Conservation (phyloP, 2,888 invertebrate genomes). For the Latheticus oryzae region DNA sequence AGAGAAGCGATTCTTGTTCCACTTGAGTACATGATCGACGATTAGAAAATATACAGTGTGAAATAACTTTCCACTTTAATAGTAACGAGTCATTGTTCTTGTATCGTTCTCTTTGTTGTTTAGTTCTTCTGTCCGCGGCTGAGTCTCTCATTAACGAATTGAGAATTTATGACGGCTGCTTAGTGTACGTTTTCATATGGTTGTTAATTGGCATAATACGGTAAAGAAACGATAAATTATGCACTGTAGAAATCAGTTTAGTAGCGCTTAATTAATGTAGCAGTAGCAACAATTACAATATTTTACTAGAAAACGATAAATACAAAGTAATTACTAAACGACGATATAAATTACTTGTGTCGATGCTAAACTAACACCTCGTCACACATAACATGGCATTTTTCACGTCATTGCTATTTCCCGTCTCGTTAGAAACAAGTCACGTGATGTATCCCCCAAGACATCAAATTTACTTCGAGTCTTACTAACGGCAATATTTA, state of each 20-base stretch:
- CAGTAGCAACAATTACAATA: conserved; percentile 32
- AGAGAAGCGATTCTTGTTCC: conserved; percentile 56
- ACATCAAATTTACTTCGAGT: too few relatives aligned
- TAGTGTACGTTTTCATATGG: conserved; percentile 31
- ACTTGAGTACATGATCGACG: conserved; percentile 58
- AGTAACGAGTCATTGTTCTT: conserved; percentile 41
- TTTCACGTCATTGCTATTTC: conserved; percentile 2
- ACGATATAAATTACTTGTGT: conserved; percentile 16
- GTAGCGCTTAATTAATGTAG: conserved; percentile 31
- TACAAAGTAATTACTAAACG: conserved; percentile 24
- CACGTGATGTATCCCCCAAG: too few relatives aligned
- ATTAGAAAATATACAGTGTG: conserved; percentile 53
- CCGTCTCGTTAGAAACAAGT: conserved; percentile 6
- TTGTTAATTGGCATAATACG: conserved; percentile 38
- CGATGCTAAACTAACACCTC: conserved; percentile 23
- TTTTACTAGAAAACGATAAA: conserved; percentile 33
- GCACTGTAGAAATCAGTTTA: conserved; percentile 21
- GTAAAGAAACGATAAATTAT: conserved; percentile 36
- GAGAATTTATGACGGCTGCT: too few relatives aligned
- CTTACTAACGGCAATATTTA: too few relatives aligned
- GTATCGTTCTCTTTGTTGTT: conserved; percentile 2
- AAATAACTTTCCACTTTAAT: conserved; percentile 46
- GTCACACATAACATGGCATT: conserved; percentile 17
- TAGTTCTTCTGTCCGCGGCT: conserved; percentile 10
- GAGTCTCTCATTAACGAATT: conserved; percentile 22